Evolutionary conservation across 2,888 invertebrate species (phyloP).

Genomic region (Slavum lentiscoides): DNA sequence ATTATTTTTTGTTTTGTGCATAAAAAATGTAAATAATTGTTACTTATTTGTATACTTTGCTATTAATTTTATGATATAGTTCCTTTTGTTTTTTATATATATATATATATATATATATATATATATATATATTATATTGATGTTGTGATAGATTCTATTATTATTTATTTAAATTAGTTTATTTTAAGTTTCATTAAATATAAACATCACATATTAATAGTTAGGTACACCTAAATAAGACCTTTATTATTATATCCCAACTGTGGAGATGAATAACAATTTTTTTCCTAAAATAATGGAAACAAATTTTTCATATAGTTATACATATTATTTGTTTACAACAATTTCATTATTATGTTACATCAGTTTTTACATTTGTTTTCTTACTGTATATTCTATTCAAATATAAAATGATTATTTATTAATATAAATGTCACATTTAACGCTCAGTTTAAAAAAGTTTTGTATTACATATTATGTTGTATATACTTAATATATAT

Average conservation of each 20-base stretch:
- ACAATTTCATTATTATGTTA: no score
- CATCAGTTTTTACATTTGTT: no score
- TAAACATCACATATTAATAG: constrained; percentile 15
- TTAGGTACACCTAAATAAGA: background rate
- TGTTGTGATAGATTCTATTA: constrained; percentile 52
- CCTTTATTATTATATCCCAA: background rate
- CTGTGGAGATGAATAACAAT: background rate
- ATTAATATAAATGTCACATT: no score
- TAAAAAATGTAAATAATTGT: constrained; percentile 40
- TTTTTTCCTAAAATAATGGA: background rate
- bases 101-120: background rate
- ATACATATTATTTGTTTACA: no score
- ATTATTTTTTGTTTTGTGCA: constrained; percentile 8
- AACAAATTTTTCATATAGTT: no score
- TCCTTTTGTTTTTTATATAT: constrained; percentile 48
- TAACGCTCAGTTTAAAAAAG: no score
- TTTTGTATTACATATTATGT: no score
- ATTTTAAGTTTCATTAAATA: constrained; percentile 34
- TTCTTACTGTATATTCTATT: no score
- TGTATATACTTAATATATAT: no score
- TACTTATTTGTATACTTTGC: constrained; percentile 42
- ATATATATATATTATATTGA: background rate
- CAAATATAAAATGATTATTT: no score
- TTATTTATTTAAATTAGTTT: constrained; percentile 34
- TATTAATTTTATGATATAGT: constrained; percentile 47